Base-by-base conservation (phyloP, 2,113 vertebrate genomes). In the Oncorhynchus keta region DNA sequence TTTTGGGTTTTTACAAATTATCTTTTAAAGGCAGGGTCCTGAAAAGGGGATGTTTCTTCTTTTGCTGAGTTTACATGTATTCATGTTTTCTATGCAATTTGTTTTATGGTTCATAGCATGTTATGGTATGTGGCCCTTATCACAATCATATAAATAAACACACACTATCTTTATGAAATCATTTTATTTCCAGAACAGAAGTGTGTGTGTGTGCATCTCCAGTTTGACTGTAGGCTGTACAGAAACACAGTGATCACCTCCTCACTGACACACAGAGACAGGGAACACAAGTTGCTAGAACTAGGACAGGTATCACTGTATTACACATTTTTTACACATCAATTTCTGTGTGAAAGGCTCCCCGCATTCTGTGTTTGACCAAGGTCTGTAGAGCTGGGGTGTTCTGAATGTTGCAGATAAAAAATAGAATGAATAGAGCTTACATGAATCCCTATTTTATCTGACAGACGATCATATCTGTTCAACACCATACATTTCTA, bases 151-250 rank as follows among this genome's bases (percentile, higher is more conserved):
- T 3, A 67, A 64, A n/a, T 26, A 79, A 45, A 32, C 24, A 24
- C 26, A 70, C 26, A 70, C 8, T 32, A 75, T 62, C 88, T 86
- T 89, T 93, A 88, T 92, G 91, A 93, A 93, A 92, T 90, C 85
- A 90, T 89, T 88, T 93, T 94, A 93, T 94, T 94, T 92, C 88
- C 91, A 88, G 89, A 86, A 91, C 88, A 91, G 88, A 55, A 55
- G 87, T 89, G 87, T 81, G 87, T 92, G 87, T 89, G 87, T 92
- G 90, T 89, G 92, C 90, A 92, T 91, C 83, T 87, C 89, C 91
- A 90, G 87, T 91, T 64, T 74, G 80, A 90, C 90, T 85, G 84
- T 86, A 80, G 85, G 85, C 86, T 87, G 86, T 82, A 89, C 85
- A 87, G 83, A 88, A 83, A 68, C 87, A 91, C 86, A 85, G 91